Conservation (phyloP, 2,888 invertebrate genomes). For the Steromphala cineraria region DNA sequence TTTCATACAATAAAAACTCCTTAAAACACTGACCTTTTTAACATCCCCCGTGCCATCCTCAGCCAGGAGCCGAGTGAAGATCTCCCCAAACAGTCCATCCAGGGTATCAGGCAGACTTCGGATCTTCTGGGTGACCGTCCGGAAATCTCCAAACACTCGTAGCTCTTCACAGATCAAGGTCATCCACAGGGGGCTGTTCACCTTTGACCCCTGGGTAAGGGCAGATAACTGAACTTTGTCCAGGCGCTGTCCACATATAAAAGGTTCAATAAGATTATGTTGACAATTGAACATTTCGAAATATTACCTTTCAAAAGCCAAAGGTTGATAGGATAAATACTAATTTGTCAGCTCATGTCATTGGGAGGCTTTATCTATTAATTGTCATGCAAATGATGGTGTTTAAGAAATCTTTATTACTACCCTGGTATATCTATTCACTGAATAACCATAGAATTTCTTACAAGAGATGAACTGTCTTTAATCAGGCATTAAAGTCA, state of each 20-base stretch:
- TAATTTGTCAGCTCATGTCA: too few species aligned
- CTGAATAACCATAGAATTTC: too few species aligned
- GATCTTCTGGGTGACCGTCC: slow-evolving; percentile 60
- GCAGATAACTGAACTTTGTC: slow-evolving; percentile 56
- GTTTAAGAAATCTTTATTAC: not conserved
- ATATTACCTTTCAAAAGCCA: too few species aligned
- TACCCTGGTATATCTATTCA: too few species aligned
- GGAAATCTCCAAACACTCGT: slow-evolving; percentile 69
- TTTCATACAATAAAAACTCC: too few species aligned
- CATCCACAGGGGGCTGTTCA: slow-evolving; percentile 68
- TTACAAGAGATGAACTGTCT: too few species aligned
- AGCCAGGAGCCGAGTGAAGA: slow-evolving; percentile 55
- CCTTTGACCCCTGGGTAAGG: slow-evolving; percentile 53
- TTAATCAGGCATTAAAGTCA: too few species aligned
- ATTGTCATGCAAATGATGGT: not conserved
- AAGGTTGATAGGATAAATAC: too few species aligned
- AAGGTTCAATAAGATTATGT: not conserved
- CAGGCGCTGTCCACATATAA: slow-evolving; percentile 52
- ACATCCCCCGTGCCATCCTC: slow-evolving; percentile 64
- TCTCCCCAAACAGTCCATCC: slow-evolving; percentile 52
- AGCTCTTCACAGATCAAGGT: slow-evolving; percentile 68
- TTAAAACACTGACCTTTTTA: slow-evolving; percentile 51
- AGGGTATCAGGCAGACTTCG: slow-evolving; percentile 55
- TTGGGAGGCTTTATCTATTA: not conserved
- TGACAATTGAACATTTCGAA: not conserved